Conservation (phyloP, 2,888 invertebrate species). For the Sarcophaga subvicina region DNA sequence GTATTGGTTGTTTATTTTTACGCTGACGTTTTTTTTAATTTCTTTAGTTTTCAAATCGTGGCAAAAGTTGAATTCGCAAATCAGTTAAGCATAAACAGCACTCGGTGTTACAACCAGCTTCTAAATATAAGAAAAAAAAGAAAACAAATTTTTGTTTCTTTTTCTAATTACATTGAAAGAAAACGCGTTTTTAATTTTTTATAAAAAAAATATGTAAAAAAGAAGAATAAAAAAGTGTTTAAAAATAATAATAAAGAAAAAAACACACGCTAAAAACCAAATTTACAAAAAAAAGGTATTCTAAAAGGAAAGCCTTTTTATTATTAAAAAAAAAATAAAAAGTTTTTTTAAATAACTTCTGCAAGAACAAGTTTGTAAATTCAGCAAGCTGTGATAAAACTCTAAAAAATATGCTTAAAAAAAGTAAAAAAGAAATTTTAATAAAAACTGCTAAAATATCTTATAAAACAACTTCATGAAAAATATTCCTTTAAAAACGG, state of each 20-base stretch:
- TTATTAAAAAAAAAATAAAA: slow-evolving; percentile 17
- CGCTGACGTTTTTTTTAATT: background rate
- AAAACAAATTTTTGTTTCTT: slow-evolving; percentile 31
- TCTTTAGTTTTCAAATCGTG: slow-evolving; percentile 57
- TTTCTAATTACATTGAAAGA: slow-evolving; percentile 35
- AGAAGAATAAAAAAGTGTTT: slow-evolving; percentile 30
- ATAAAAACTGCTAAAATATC: no score
- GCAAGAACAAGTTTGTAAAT: no score
- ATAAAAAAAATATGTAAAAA: slow-evolving; percentile 3
- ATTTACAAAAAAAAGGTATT: slow-evolving; percentile 42
- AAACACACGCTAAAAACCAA: slow-evolving; percentile 1
- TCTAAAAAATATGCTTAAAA: no score
- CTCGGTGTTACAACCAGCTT: slow-evolving; percentile 49
- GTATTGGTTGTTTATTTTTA: background rate
- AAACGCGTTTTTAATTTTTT: slow-evolving; percentile 41
- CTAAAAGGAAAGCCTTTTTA: slow-evolving; percentile 22
- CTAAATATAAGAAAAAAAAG: background rate
- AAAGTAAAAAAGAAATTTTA: no score
- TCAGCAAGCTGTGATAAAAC: no score
- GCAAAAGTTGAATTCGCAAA: slow-evolving; percentile 57
- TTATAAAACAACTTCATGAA: no score
- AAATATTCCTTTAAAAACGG: no score
- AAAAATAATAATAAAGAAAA: slow-evolving; percentile 44
- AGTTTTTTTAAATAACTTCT: no score
- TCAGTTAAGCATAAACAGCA: slow-evolving; percentile 66